Evolutionary conservation across 2,797 vertebrate species (phyloP).

Genomic region (Onychomys leucogaster): DNA sequence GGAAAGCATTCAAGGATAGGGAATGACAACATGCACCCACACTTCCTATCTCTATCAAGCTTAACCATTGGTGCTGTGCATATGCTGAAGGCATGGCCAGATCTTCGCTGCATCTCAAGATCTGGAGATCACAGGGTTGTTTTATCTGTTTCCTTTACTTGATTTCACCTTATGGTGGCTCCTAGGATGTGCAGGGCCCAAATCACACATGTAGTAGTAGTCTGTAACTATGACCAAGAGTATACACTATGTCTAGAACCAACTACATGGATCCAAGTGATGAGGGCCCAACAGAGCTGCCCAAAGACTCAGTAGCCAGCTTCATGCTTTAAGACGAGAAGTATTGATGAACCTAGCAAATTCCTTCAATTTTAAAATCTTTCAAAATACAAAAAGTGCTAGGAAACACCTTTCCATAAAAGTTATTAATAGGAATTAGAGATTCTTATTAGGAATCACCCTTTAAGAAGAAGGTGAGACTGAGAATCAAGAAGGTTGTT

Average conservation of each 20-base stretch:
- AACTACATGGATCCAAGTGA: neutral
- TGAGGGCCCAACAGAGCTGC: neutral
- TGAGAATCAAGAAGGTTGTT: neutral
- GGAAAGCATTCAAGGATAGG: neutral
- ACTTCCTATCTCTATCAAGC: neutral
- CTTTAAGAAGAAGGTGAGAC: neutral
- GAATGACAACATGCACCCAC: neutral
- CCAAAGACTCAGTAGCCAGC: too few species aligned
- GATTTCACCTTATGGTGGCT: neutral
- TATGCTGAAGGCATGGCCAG: accelerated
- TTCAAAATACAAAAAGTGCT: neutral
- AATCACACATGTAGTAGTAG: neutral
- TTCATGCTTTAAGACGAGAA: neutral
- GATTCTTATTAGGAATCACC: neutral
- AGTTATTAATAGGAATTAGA: neutral
- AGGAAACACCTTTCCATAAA: neutral
- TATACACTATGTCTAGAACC: neutral
- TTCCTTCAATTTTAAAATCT: neutral
- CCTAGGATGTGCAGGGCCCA: neutral
- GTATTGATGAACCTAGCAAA: neutral
- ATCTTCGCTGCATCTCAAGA: neutral
- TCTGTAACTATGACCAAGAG: neutral
- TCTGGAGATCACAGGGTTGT: neutral
- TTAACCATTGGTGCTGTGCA: neutral
- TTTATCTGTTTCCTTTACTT: neutral